These are phyloP conservation scores for Alexandromys fortis DNA, from an alignment of 2,113 vertebrate species.

Conservation along the genomic window DNA sequence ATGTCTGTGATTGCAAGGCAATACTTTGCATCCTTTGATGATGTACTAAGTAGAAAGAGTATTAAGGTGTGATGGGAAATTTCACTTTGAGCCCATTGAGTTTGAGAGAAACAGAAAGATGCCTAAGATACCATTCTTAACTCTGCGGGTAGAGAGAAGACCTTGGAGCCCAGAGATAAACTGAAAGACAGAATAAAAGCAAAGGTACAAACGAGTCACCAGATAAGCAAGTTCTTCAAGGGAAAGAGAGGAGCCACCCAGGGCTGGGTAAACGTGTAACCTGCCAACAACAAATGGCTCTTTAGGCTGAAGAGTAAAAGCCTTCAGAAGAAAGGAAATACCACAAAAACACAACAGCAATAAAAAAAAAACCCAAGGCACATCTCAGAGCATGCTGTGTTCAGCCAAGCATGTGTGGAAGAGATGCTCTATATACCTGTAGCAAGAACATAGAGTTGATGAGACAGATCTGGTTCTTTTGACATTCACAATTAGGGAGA, in stretches of 20 bases:
- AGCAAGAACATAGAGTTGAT: background rate
- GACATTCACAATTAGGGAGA: background rate
- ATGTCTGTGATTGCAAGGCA: background rate
- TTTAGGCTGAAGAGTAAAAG: background rate
- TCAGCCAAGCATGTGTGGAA: background rate
- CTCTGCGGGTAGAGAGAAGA: background rate
- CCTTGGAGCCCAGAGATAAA: background rate
- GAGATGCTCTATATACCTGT: background rate
- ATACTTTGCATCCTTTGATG: background rate
- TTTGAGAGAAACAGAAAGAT: background rate
- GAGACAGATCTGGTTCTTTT: background rate
- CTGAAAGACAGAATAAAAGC: background rate
- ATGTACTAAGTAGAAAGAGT: background rate
- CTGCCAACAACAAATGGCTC: background rate
- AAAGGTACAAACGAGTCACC: background rate
- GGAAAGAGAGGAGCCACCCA: too few species aligned
- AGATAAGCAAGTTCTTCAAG: background rate
- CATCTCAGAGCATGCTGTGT: background rate
- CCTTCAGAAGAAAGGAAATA: background rate
- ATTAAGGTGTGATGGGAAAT: constrained; percentile 14
- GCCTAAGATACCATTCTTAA: background rate
- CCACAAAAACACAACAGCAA: background rate
- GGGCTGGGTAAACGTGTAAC: background rate
- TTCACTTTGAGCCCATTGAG: background rate
- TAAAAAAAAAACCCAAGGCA: background rate